A percentile compares a stretch with the other conserved stretches of the same genome.
These are phyloP conservation scores for Tragelaphus imberbis DNA, from an alignment of 2,113 vertebrate species.

Conservation along the genomic window DNA sequence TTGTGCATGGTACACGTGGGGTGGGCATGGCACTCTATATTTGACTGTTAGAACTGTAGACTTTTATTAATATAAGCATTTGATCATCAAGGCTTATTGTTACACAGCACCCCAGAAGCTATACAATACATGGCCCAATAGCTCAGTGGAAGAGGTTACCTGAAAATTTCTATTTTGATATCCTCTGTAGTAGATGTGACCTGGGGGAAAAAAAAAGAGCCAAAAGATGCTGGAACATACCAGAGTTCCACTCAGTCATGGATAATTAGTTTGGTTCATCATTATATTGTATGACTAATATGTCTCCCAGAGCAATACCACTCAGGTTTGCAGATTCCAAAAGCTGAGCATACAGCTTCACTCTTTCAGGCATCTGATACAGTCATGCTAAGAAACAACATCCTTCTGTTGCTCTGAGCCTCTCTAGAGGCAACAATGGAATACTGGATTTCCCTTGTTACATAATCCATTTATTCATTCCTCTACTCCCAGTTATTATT, in stretches of 20 bases:
- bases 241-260: not conserved
- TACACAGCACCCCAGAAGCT: not conserved
- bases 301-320: not conserved
- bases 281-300: not conserved
- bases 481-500: not conserved
- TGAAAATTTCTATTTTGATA: not conserved
- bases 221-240: not conserved
- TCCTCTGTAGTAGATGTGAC: not conserved
- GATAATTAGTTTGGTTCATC: not conserved
- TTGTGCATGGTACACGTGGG: not conserved
- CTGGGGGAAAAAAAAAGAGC: not conserved
- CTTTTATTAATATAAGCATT: not conserved
- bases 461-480: not conserved
- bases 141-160: not conserved
- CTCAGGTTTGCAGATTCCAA: not conserved
- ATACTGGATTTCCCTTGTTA: not conserved
- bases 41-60: not conserved
- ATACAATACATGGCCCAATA: not conserved
- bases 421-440: not conserved
- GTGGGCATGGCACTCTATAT: not conserved
- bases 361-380: not conserved
- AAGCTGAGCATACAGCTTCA: not conserved
- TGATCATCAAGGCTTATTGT: not conserved
- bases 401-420: not conserved
- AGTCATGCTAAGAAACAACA: not conserved